Percentiles rank a stretch among this genome's conserved stretches.
Evolutionary conservation across 2,888 invertebrate genomes (phyloP).

Genomic region (Ochlodes sylvanus): DNA sequence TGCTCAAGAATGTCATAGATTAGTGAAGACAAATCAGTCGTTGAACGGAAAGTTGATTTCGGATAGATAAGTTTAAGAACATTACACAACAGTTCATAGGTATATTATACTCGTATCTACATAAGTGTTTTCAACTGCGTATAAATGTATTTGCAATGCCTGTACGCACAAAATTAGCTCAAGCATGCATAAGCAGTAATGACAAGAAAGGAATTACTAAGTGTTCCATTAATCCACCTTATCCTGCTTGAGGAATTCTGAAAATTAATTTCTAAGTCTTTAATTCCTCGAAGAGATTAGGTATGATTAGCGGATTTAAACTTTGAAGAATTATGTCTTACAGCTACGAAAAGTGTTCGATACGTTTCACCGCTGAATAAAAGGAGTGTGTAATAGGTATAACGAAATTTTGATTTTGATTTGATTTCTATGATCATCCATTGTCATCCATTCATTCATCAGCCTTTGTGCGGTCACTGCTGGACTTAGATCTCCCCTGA

Average conservation of each 20-base stretch:
- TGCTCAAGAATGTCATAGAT: too few relatives aligned
- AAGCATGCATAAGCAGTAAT: background rate
- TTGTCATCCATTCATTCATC: background rate
- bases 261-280: constrained; percentile 11
- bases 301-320: constrained; percentile 6
- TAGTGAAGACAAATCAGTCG: too few relatives aligned
- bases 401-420: too few relatives aligned
- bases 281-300: constrained; percentile 9
- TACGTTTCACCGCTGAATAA: background rate
- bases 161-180: background rate
- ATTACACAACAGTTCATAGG: too few relatives aligned
- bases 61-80: too few relatives aligned
- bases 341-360: background rate
- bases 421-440: background rate
- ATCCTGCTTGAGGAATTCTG: constrained; percentile 3
- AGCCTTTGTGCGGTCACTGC: too few relatives aligned
- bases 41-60: too few relatives aligned
- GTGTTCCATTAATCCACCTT: background rate
- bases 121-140: too few relatives aligned
- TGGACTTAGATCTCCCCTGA: too few relatives aligned
- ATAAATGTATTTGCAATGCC: background rate
- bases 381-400: too few relatives aligned
- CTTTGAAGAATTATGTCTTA: background rate
- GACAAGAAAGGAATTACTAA: constrained; percentile 2
- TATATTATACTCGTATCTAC: too few relatives aligned